phyloP scores from a whole-genome alignment of 2,113 vertebrate species.

The Pomatorhinus ruficollis region DNA sequence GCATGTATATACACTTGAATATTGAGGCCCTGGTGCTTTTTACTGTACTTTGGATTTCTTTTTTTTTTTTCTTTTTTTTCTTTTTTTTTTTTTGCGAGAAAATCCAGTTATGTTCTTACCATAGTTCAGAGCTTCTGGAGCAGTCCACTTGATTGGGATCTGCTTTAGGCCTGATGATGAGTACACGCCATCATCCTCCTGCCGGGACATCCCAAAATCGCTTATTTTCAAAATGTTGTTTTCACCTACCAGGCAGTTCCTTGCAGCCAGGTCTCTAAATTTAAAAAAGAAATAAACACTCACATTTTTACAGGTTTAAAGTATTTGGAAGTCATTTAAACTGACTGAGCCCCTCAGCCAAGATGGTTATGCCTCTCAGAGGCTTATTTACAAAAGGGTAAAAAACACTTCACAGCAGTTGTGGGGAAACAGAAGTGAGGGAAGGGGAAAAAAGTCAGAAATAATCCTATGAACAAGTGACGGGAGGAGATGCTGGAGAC shows the following conservation, averaged over 20 bases:
- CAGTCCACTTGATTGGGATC: slow-evolving; percentile 99
- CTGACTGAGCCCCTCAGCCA: not conserved
- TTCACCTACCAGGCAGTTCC: slow-evolving; percentile 95
- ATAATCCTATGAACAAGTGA: not conserved
- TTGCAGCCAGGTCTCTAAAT: slow-evolving; percentile 92
- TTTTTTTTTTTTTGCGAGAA: too few relatives aligned
- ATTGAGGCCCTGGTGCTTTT: not conserved
- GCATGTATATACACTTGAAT: not conserved
- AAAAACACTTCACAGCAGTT: not conserved
- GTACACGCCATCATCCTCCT: slow-evolving; percentile 95
- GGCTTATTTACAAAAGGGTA: not conserved
- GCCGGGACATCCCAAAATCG: slow-evolving; percentile 97
- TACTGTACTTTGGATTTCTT: fast-evolving
- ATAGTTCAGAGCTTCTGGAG: slow-evolving; percentile 97
- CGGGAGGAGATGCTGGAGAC: not conserved
- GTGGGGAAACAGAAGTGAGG: not conserved
- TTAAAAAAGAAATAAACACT: slow-evolving; percentile 40
- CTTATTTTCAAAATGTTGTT: slow-evolving; percentile 93
- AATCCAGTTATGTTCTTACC: slow-evolving; percentile 73
- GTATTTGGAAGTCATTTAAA: not conserved
- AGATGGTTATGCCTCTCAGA: fast-evolving
- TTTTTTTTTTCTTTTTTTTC: not conserved
- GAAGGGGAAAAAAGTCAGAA: not conserved
- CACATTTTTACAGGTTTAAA: slow-evolving; percentile 41
- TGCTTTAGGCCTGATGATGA: slow-evolving; percentile 97